A percentile compares a stretch with the other conserved stretches of the same genome.
Evolutionary conservation across 2,888 invertebrate species (phyloP).

Genomic region (Furcula furcula): DNA sequence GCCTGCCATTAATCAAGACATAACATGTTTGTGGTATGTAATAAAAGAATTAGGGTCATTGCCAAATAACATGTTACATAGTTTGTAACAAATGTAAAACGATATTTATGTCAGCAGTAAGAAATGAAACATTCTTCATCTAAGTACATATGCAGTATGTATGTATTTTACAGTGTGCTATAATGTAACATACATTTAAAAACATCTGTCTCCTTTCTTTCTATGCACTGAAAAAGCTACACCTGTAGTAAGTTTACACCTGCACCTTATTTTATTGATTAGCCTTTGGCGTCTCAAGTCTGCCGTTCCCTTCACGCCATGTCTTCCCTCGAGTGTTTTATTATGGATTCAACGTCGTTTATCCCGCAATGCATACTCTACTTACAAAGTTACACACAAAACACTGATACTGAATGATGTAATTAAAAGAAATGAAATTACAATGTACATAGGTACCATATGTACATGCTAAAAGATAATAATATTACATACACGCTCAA

Average conservation of each 20-base stretch:
- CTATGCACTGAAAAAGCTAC: too few relatives aligned
- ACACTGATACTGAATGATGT: too few relatives aligned
- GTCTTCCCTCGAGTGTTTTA: not conserved
- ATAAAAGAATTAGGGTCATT: not conserved
- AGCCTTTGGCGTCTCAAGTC: constrained; percentile 1
- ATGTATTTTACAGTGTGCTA: too few relatives aligned
- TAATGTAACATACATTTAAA: too few relatives aligned
- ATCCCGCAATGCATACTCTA: too few relatives aligned
- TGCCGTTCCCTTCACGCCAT: not conserved
- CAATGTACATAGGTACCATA: too few relatives aligned
- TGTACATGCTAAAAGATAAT: too few relatives aligned
- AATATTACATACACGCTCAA: too few relatives aligned
- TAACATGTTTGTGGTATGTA: not conserved
- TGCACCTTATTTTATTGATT: constrained; percentile 6
- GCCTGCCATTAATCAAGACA: constrained; percentile 1
- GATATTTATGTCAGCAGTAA: not conserved
- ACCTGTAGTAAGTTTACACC: constrained; percentile 4
- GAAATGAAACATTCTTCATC: not conserved
- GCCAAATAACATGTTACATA: not conserved
- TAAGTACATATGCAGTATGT: not conserved
- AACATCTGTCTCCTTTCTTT: too few relatives aligned
- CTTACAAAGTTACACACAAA: too few relatives aligned
- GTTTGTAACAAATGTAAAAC: not conserved
- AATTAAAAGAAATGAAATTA: too few relatives aligned
- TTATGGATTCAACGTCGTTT: too few relatives aligned